Percentiles rank a stretch among this genome's conserved stretches.
These are phyloP conservation scores for Acrobasis consociella DNA, from an alignment of 2,888 invertebrate genomes.

Conservation along the genomic window DNA sequence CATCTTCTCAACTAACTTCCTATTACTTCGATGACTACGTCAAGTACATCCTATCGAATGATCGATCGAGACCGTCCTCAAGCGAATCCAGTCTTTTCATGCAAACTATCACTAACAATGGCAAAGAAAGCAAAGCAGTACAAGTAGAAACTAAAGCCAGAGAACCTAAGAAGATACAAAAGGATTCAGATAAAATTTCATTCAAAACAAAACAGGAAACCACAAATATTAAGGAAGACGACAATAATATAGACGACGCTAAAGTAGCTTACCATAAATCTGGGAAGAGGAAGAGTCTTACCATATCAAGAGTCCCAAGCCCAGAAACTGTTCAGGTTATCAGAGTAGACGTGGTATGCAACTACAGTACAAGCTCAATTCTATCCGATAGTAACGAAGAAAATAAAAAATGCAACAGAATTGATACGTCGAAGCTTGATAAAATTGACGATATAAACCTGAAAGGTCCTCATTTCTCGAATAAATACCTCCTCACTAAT, in stretches of 20 bases:
- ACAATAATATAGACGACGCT: constrained; percentile 46
- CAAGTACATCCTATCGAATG: constrained; percentile 60
- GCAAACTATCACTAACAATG: constrained; percentile 45
- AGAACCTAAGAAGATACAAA: constrained; percentile 41
- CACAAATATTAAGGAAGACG: constrained; percentile 34
- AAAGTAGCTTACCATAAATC: constrained; percentile 61
- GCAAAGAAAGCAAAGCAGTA: constrained; percentile 53
- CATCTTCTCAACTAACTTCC: constrained; percentile 58
- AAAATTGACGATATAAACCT: constrained; percentile 42
- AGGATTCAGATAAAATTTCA: constrained; percentile 34
- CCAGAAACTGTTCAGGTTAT: constrained; percentile 78
- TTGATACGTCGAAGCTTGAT: constrained; percentile 29
- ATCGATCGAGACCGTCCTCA: constrained; percentile 62
- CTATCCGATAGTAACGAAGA: constrained; percentile 54
- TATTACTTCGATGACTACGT: constrained; percentile 70
- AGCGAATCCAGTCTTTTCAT: constrained; percentile 59
- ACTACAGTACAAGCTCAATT: constrained; percentile 49
- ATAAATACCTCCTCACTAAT: constrained; percentile 69
- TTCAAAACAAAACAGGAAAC: constrained; percentile 27
- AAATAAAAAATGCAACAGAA: constrained; percentile 37
- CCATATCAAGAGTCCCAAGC: constrained; percentile 70
- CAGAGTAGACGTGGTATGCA: constrained; percentile 75
- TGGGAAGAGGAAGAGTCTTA: constrained; percentile 71
- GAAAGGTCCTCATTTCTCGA: constrained; percentile 53
- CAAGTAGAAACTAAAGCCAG: constrained; percentile 47